A percentile compares a stretch with the other conserved stretches of the same genome.
Evolutionary conservation across 2,797 vertebrate genomes (phyloP).

Genomic region (Propithecus deckenii): DNA sequence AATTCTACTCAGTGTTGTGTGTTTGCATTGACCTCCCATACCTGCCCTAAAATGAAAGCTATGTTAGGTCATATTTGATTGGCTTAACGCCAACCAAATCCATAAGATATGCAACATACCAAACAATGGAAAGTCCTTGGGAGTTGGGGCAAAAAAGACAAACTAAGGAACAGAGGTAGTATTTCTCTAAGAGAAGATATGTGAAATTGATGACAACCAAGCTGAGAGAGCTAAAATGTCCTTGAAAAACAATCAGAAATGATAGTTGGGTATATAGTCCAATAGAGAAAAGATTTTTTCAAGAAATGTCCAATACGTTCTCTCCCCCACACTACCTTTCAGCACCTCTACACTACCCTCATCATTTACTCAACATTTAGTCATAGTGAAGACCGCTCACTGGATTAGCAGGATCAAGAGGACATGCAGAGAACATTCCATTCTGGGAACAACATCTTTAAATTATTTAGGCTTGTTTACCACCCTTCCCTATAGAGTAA

Average conservation of each 20-base stretch:
- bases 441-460: slow-evolving; percentile 64
- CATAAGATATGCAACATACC: neutral
- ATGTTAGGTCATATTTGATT: neutral
- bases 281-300: neutral
- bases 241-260: slow-evolving; percentile 38
- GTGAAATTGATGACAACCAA: slow-evolving; percentile 20
- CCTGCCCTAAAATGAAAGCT: slow-evolving; percentile 33
- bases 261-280: neutral
- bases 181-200: neutral
- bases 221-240: neutral
- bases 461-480: slow-evolving; percentile 68
- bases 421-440: slow-evolving; percentile 70
- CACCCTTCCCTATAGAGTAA: slow-evolving; percentile 48
- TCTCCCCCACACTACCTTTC: slow-evolving; percentile 18
- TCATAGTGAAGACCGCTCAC: slow-evolving; percentile 16
- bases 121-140: neutral
- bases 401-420: slow-evolving; percentile 68
- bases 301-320: neutral
- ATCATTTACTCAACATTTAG: slow-evolving; percentile 52
- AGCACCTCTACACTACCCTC: slow-evolving; percentile 39
- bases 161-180: neutral
- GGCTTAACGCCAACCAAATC: neutral
- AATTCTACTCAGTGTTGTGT: neutral
- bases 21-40: neutral
- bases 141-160: neutral